Evolutionary conservation across 2,888 invertebrate species (phyloP).

Genomic region (Sthenelais limicola): DNA sequence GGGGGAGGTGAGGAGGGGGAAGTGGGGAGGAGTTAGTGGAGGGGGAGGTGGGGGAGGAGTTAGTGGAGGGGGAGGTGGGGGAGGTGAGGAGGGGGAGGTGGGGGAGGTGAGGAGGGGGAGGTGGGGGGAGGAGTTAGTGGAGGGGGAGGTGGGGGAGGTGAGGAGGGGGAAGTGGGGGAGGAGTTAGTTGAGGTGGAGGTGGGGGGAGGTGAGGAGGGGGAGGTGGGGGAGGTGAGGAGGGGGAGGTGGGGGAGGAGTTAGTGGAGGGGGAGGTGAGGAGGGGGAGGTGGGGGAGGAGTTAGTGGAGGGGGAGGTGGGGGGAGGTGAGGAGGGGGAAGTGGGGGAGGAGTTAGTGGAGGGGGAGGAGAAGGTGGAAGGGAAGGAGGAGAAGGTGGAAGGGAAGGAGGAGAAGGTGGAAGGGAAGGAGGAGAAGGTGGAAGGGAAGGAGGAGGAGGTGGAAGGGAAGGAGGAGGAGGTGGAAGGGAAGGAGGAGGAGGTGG

Average conservation of each 20-base stretch:
- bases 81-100: too few relatives aligned
- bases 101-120: slow-evolving; percentile 1
- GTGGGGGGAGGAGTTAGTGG: background rate
- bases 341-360: background rate
- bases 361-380: background rate
- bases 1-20: slow-evolving; percentile 5
- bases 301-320: background rate
- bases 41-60: background rate
- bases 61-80: too few relatives aligned
- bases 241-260: background rate
- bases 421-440: background rate
- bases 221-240: background rate
- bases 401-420: background rate
- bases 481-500: background rate
- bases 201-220: background rate
- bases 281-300: background rate
- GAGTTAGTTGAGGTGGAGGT: too few relatives aligned
- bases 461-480: slow-evolving; percentile 4
- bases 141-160: background rate
- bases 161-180: too few relatives aligned
- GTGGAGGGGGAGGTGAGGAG: background rate
- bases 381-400: background rate
- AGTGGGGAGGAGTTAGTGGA: background rate
- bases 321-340: background rate
- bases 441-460: background rate